Base-by-base conservation (phyloP, 30 jellyfish, hydroid and myxozoan genomes). In the Aurelia aurita complex sp. Pacific region DNA sequence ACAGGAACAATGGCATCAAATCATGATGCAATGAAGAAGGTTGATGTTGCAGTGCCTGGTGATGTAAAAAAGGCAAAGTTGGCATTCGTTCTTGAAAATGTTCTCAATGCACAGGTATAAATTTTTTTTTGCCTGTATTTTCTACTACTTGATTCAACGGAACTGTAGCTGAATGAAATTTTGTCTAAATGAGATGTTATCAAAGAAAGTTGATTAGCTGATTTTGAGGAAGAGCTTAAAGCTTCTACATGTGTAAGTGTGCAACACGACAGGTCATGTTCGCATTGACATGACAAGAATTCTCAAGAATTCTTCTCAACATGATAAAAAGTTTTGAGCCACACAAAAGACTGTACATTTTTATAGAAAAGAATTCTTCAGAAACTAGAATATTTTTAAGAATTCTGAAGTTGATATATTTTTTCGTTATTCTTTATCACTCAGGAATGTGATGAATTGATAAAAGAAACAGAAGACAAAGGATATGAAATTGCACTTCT, bases 401-500 rank as follows among this genome's bases (percentile, higher is more conserved):
- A 40, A 40, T 2, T 40, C 6, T 40, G 6, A 40, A 29, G 72
- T 63, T 63, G 33, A 10, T n/a, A n/a, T 63, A 13, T 2, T 63
- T 4, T n/a, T 7, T 10, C 33, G 0, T 63, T 63, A 3, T 18
- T 19, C n/a, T 69, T 23, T 69, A 4, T 35, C 59, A 9, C 61
- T 54, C 61, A 67, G 72, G 96, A 87, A 78, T 87, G 96, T 34
- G 74, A 77, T 17, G 87, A 87, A 13, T 86, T 87, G 35, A 76
- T 87, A 55, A 76, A 67, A 50, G 13, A 32, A 36, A 69, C 96
- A 36, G 96, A 87, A 70, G 81, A 67, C 29, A 78, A 55, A 57
- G 96, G 96, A 61, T 87, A 76, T 60, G 96, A 76, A 53, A 64
- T 19, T 5, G 96, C 96, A 34, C 74, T 87, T 11, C 17, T 87